phyloP scores from a whole-genome alignment of 2,113 vertebrate genomes.

The Acanthisitta chloris region DNA sequence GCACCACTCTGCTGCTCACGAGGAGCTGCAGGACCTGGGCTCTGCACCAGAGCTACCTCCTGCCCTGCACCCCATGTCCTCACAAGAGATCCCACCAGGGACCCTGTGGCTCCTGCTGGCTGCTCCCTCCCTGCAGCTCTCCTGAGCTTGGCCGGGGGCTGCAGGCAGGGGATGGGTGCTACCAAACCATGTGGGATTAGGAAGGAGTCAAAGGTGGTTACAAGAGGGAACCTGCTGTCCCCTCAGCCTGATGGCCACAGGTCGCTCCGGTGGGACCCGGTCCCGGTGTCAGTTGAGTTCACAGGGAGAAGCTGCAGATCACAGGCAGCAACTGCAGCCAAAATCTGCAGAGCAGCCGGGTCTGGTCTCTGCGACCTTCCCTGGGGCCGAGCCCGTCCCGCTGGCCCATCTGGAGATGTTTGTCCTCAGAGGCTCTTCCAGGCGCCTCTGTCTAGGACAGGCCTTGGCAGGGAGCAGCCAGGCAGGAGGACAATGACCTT shows the following conservation, averaged over 20 bases:
- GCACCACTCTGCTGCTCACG: not conserved
- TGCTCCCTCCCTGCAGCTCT: not conserved
- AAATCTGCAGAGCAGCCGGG: constrained; percentile 8
- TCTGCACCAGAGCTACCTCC: not conserved
- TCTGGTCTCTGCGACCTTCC: not conserved
- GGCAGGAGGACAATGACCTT: not conserved
- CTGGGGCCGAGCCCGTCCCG: not conserved
- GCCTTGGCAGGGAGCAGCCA: not conserved
- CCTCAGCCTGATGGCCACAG: accelerated
- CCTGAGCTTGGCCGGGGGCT: accelerated
- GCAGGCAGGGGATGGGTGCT: not conserved
- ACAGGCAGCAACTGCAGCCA: not conserved
- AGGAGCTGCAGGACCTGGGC: not conserved
- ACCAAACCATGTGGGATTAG: not conserved
- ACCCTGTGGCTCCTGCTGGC: accelerated
- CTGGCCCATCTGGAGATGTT: constrained; percentile 44
- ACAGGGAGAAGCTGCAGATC: accelerated
- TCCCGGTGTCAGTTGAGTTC: not conserved
- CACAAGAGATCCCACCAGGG: not conserved
- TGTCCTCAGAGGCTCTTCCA: constrained; percentile 29
- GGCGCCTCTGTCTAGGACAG: not conserved
- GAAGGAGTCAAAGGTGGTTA: not conserved
- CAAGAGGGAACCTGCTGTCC: not conserved
- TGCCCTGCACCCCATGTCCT: accelerated
- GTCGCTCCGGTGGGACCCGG: not conserved